Conservation (phyloP, 2,888 invertebrate genomes). For the Heliconius cydno region DNA sequence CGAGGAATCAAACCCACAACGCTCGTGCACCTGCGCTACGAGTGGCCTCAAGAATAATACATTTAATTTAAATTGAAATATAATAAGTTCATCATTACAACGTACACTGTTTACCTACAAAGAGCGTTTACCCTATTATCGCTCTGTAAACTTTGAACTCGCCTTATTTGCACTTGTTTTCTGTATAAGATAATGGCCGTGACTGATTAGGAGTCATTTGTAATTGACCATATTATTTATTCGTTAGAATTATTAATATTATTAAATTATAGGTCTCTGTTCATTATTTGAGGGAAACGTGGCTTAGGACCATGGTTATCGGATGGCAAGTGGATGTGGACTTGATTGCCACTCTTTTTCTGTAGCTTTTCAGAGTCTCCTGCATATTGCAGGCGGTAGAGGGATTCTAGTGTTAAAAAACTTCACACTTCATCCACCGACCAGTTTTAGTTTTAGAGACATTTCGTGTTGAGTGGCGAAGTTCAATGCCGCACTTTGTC, state of each 20-base stretch:
- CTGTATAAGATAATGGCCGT: conserved; percentile 35
- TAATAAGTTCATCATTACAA: not conserved
- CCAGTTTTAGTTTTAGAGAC: not conserved
- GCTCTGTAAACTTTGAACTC: conserved; percentile 46
- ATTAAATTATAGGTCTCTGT: not conserved
- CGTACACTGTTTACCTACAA: conserved; percentile 19
- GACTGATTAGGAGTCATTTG: conserved; percentile 34
- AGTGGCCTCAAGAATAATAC: not conserved
- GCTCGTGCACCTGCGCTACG: not conserved
- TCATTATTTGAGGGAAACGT: not conserved
- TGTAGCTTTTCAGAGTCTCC: not conserved
- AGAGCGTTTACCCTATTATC: conserved; percentile 42
- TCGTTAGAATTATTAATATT: conserved; percentile 7
- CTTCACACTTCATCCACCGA: not conserved
- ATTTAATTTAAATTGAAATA: not conserved
- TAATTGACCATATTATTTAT: conserved; percentile 26
- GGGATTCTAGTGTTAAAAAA: not conserved
- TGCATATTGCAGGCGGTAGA: not conserved
- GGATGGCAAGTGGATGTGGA: too few relatives aligned
- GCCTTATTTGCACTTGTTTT: conserved; percentile 39
- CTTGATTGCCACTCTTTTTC: not conserved
- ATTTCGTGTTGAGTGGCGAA: not conserved
- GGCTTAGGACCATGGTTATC: not conserved
- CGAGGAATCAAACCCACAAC: too few relatives aligned
- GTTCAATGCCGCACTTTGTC: too few relatives aligned